Percentiles rank a stretch among this genome's conserved stretches.
Evolutionary conservation across 2,888 invertebrate species (phyloP).

Genomic region (Thalpophila matura): DNA sequence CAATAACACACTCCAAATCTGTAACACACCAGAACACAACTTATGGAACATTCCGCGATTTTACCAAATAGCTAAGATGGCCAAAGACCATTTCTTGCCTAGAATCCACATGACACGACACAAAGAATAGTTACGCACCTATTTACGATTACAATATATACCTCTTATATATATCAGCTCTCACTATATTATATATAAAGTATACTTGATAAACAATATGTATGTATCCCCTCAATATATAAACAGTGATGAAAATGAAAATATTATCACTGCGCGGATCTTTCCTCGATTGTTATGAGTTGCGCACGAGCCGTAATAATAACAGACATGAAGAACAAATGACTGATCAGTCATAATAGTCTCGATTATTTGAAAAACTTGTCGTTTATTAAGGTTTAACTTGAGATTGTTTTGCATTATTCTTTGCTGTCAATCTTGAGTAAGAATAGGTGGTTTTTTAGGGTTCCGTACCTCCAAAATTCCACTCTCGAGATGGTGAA

Average conservation of each 20-base stretch:
- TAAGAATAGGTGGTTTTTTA: neutral
- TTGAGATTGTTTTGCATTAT: constrained; percentile 45
- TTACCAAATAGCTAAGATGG: too few relatives aligned
- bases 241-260: constrained; percentile 60
- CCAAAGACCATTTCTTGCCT: too few relatives aligned
- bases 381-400: constrained; percentile 38
- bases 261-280: constrained; percentile 62
- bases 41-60: too few relatives aligned
- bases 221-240: constrained; percentile 43
- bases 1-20: too few relatives aligned
- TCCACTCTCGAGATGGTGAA: too few relatives aligned
- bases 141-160: neutral
- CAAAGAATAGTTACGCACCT: neutral
- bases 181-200: constrained; percentile 4
- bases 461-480: too few relatives aligned
- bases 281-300: constrained; percentile 67
- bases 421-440: neutral
- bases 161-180: neutral
- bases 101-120: neutral
- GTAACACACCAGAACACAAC: too few relatives aligned
- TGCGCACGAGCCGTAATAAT: constrained; percentile 69
- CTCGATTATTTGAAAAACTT: constrained; percentile 64
- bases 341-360: constrained; percentile 39
- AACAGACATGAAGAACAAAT: constrained; percentile 63
- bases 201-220: constrained; percentile 52